Conservation (phyloP, 2,113 vertebrate species). For the Actenoides hombroni region DNA sequence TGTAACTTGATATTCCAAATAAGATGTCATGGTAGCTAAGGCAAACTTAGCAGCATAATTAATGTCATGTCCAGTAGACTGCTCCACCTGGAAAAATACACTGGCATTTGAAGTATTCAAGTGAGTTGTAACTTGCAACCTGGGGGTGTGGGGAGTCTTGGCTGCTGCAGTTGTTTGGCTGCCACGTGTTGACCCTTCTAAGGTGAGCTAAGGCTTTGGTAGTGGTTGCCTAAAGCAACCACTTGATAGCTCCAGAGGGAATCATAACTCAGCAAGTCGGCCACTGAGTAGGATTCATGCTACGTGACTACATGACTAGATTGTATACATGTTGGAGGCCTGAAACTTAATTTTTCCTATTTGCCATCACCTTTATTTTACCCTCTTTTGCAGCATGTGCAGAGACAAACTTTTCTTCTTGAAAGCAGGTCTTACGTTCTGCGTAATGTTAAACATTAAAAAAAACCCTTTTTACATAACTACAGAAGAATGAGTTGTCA, state of each 20-base stretch:
- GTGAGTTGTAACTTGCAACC: background rate
- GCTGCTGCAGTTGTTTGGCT: background rate
- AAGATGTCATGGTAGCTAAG: background rate
- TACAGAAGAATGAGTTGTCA: background rate
- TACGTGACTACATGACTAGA: background rate
- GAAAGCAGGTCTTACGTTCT: background rate
- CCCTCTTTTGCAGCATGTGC: background rate
- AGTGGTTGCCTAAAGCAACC: background rate
- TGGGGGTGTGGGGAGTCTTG: background rate
- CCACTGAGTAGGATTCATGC: background rate
- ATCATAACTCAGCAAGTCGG: background rate
- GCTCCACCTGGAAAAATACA: background rate
- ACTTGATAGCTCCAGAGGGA: background rate
- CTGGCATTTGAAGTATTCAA: background rate
- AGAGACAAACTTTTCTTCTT: background rate
- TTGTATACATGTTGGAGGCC: background rate
- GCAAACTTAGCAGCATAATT: background rate
- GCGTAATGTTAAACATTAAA: background rate
- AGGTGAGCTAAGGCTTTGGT: background rate
- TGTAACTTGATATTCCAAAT: background rate
- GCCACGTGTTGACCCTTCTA: background rate
- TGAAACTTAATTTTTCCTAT: background rate
- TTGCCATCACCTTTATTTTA: background rate
- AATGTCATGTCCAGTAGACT: background rate
- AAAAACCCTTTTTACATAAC: background rate